Conservation (phyloP, 2,797 vertebrate species). For the Onychomys torridus region DNA sequence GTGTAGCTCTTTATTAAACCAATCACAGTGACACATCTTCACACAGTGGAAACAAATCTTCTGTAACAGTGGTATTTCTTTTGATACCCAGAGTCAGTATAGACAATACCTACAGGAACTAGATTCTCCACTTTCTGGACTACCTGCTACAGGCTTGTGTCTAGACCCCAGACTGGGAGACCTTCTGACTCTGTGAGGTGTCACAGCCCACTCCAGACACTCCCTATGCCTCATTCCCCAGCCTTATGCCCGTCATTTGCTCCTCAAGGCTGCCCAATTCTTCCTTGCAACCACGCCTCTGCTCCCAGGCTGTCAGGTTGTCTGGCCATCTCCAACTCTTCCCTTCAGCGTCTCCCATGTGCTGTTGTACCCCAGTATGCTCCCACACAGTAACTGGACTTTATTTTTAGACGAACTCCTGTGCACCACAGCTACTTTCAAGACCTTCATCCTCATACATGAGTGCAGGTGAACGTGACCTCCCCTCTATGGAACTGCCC, state of each 20-base stretch:
- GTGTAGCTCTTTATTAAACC: background rate
- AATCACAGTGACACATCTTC: background rate
- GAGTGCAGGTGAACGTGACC: background rate
- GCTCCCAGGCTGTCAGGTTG: background rate
- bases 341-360: background rate
- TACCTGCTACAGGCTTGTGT: too few relatives aligned
- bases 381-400: background rate
- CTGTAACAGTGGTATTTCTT: too few relatives aligned
- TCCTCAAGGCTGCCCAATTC: fast-evolving
- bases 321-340: background rate
- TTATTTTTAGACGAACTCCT: background rate
- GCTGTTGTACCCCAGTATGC: background rate
- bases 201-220: background rate
- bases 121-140: background rate
- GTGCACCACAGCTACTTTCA: background rate
- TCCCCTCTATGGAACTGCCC: background rate
- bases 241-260: background rate
- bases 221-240: background rate
- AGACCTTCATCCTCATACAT: background rate
- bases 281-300: background rate
- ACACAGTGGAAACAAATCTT: background rate
- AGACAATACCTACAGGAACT: background rate
- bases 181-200: background rate
- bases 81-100: background rate
- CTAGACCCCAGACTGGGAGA: background rate